These are phyloP conservation scores for Panopea generosa DNA, from an alignment of 2,888 invertebrate species.

Conservation along the genomic window DNA sequence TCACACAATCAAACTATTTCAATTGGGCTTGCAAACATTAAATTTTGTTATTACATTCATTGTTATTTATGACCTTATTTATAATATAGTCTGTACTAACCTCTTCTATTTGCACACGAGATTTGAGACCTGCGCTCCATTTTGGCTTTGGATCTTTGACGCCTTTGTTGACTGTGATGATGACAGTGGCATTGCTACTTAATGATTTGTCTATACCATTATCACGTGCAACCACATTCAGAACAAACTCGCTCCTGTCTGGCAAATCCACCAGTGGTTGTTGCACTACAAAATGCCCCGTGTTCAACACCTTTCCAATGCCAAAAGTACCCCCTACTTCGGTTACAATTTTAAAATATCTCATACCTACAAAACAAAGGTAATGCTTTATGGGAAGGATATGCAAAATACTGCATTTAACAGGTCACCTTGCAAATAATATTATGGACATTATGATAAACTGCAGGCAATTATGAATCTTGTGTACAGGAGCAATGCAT, in stretches of 20 bases:
- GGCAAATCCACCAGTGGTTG: slow-evolving; percentile 38
- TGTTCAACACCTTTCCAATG: slow-evolving; percentile 2
- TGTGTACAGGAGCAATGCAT: no score
- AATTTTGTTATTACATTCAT: no score
- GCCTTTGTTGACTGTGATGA: slow-evolving; percentile 86
- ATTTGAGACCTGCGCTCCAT: slow-evolving; percentile 32
- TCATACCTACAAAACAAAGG: neutral
- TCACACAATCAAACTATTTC: no score
- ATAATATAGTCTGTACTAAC: no score
- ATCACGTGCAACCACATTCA: slow-evolving; percentile 64
- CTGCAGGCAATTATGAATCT: no score
- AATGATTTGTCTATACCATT: slow-evolving; percentile 61
- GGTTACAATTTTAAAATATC: slow-evolving; percentile 27
- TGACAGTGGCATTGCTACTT: slow-evolving; percentile 69
- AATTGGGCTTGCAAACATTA: no score
- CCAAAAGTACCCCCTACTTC: neutral
- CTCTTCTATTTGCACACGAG: slow-evolving; percentile 39
- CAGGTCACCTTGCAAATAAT: no score
- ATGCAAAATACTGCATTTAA: no score
- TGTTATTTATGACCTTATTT: no score
- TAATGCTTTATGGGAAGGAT: no score
- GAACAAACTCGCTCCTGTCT: slow-evolving; percentile 29
- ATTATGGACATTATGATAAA: no score
- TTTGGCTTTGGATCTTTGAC: slow-evolving; percentile 69
- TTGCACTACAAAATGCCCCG: slow-evolving; percentile 32